Percentiles rank a stretch among this genome's conserved stretches.
phyloP scores from a whole-genome alignment of 2,797 vertebrate genomes.

The Ptychadena robeensis region DNA sequence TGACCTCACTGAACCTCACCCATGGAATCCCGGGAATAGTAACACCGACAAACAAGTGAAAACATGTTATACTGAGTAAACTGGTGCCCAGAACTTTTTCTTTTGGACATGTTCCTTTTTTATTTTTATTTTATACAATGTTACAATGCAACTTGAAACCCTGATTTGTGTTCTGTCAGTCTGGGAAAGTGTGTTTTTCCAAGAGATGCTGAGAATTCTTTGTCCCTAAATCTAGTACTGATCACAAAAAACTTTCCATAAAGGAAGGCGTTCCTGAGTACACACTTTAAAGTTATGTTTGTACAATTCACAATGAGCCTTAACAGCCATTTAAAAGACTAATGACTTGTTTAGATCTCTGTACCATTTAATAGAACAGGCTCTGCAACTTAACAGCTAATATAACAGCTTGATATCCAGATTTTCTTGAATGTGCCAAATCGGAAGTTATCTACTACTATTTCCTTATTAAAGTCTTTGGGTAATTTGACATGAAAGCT shows the following conservation, averaged over 20 bases:
- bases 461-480: conserved; percentile 9
- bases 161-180: not conserved
- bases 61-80: too few relatives aligned
- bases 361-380: not conserved
- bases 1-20: too few relatives aligned
- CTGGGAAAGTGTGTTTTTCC: not conserved
- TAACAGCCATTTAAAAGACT: not conserved
- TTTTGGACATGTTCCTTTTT: not conserved
- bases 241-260: not conserved
- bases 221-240: not conserved
- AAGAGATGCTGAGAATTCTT: not conserved
- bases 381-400: not conserved
- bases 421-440: conserved; percentile 27
- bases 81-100: too few relatives aligned
- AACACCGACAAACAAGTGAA: too few relatives aligned
- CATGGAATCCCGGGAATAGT: too few relatives aligned
- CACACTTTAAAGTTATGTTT: not conserved
- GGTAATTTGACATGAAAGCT: conserved; percentile 27
- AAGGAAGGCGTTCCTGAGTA: not conserved
- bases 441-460: conserved; percentile 7
- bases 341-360: not conserved
- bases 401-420: conserved; percentile 40
- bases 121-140: not conserved
- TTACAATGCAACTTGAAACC: not conserved
- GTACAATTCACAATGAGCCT: not conserved